Evolutionary conservation across 2,113 vertebrate species (phyloP).

Genomic region (Notothenia rossii): DNA sequence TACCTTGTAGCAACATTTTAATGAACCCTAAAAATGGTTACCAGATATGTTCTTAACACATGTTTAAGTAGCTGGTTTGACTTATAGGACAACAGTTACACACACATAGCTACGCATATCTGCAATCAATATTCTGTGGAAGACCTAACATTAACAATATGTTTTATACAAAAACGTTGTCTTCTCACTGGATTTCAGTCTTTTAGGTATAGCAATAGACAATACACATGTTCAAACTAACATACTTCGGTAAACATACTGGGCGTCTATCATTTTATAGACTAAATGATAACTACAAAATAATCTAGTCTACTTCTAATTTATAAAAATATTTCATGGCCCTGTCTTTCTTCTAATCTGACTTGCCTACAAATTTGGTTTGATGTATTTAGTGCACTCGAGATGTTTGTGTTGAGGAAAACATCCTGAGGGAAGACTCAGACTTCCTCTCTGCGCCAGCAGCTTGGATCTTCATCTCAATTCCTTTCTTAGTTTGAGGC

Average conservation of each 20-base stretch:
- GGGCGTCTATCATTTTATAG: no score
- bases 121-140: constrained; percentile 6
- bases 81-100: constrained; percentile 25
- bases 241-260: no score
- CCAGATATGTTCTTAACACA: constrained; percentile 71
- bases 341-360: not conserved
- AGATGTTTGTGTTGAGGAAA: constrained; percentile 26
- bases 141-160: constrained; percentile 12
- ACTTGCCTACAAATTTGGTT: not conserved
- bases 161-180: not conserved
- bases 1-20: constrained; percentile 53
- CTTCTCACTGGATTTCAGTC: constrained; percentile 4
- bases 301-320: not conserved
- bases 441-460: constrained; percentile 41
- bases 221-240: no score
- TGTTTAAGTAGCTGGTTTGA: constrained; percentile 57
- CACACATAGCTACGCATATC: constrained; percentile 25
- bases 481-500: constrained; percentile 30
- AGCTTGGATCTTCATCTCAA: constrained; percentile 45
- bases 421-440: constrained; percentile 42
- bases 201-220: not conserved
- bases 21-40: constrained; percentile 65
- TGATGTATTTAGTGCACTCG: constrained; percentile 9
- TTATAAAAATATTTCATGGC: not conserved
- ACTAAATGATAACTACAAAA: not conserved